Evolutionary conservation across 2,113 vertebrate genomes (phyloP).

Genomic region (Limanda limanda): DNA sequence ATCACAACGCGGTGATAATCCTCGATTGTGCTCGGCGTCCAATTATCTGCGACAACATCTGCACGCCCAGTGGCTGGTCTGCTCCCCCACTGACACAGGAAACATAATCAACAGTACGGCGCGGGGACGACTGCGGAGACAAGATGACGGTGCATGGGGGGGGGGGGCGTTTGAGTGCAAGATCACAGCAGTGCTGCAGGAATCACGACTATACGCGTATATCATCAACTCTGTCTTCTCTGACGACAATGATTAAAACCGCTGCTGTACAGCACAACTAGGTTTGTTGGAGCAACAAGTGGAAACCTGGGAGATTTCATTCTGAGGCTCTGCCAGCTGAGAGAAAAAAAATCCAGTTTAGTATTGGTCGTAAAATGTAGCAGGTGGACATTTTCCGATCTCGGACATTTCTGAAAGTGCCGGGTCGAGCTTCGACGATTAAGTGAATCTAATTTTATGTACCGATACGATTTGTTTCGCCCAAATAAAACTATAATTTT

Average conservation of each 20-base stretch:
- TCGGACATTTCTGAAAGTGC: too few relatives aligned
- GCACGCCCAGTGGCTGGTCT: constrained; percentile 55
- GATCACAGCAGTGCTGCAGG: constrained; percentile 14
- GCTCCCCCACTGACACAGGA: constrained; percentile 39
- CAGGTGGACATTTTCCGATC: too few relatives aligned
- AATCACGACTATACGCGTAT: neutral
- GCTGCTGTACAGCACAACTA: too few relatives aligned
- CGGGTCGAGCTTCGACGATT: too few relatives aligned
- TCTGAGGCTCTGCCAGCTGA: too few relatives aligned
- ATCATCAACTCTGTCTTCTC: neutral
- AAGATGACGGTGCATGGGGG: neutral
- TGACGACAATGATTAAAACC: neutral
- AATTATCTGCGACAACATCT: constrained; percentile 72
- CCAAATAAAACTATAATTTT: too few relatives aligned
- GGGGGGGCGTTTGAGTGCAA: neutral
- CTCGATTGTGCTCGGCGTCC: constrained; percentile 48
- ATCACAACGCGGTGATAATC: constrained; percentile 48
- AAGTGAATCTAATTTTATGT: too few relatives aligned
- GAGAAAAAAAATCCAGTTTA: too few relatives aligned
- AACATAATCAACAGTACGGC: constrained; percentile 31
- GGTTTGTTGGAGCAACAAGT: neutral
- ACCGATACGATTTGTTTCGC: too few relatives aligned
- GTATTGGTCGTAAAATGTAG: too few relatives aligned
- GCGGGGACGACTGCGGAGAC: constrained; percentile 14
- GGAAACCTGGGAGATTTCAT: neutral